Evolutionary conservation across 1,140 invertebrate species (phyloP).

Genomic region (Phenacoccus solenopsis): DNA sequence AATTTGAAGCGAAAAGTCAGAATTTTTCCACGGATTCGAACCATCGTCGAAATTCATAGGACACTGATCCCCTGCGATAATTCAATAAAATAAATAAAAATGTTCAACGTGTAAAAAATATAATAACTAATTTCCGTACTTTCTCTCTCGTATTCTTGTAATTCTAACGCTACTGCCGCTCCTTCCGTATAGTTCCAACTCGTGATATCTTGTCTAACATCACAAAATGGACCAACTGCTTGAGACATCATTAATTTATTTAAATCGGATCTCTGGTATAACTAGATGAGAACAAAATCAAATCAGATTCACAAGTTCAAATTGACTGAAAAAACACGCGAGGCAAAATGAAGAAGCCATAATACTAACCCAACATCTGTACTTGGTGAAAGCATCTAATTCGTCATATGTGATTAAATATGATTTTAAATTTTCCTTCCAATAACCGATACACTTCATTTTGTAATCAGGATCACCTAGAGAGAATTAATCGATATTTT

Average conservation of each 20-base stretch:
- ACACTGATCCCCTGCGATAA: constrained; percentile 63
- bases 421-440: constrained; percentile 95
- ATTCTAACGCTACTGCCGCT: constrained; percentile 75
- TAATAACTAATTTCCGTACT: constrained; percentile 39
- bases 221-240: constrained; percentile 81
- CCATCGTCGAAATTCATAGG: constrained; percentile 93
- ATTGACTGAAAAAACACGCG: too few relatives aligned
- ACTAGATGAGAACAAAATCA: not conserved
- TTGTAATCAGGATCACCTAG: constrained; percentile 85
- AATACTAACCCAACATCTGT: constrained; percentile 76
- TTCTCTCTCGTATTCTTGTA: constrained; percentile 86
- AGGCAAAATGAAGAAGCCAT: too few relatives aligned
- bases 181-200: constrained; percentile 79
- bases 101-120: not conserved
- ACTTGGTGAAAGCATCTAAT: constrained; percentile 87
- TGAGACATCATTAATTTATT: constrained; percentile 81
- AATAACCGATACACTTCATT: constrained; percentile 94
- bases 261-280: constrained; percentile 83
- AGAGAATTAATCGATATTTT: constrained; percentile 24
- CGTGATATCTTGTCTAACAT: constrained; percentile 76
- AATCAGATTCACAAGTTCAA: not conserved
- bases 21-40: constrained; percentile 56
- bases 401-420: constrained; percentile 95
- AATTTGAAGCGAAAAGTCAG: constrained; percentile 20
- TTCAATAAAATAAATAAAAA: constrained; percentile 24